Evolutionary conservation across 2,797 vertebrate species (phyloP).

Genomic region (Sparus aurata): DNA sequence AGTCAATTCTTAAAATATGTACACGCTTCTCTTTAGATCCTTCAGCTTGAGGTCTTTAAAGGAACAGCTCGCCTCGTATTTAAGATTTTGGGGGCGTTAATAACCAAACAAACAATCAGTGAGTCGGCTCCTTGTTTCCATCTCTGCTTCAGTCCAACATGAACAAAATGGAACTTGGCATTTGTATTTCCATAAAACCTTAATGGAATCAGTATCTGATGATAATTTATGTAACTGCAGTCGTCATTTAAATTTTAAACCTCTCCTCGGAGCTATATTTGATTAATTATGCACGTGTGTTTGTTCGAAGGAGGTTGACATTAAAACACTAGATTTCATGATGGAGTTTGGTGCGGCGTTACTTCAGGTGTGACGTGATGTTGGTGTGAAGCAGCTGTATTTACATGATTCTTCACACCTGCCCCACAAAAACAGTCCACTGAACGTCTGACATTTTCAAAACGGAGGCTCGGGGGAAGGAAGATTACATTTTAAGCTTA

Average conservation of each 20-base stretch:
- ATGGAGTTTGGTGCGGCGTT: conserved; percentile 50
- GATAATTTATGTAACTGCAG: not conserved
- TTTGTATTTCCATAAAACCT: conserved; percentile 1
- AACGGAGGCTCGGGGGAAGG: conserved; percentile 15
- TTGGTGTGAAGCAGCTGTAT: conserved; percentile 33
- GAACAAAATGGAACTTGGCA: not conserved
- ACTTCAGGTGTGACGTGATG: not conserved
- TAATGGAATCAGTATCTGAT: too few species aligned
- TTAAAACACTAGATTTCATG: conserved; percentile 15
- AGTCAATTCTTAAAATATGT: not conserved
- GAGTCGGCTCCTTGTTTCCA: not conserved
- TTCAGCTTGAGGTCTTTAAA: not conserved
- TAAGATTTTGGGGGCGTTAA: not conserved
- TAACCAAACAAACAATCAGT: not conserved
- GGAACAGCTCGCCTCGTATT: not conserved
- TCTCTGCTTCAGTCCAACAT: too few species aligned
- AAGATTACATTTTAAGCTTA: conserved; percentile 53
- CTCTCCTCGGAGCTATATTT: not conserved
- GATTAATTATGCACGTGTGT: not conserved
- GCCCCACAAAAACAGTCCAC: not conserved
- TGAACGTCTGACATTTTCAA: conserved; percentile 27
- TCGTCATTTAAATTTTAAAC: not conserved
- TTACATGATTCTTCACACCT: conserved; percentile 26
- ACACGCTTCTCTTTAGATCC: not conserved
- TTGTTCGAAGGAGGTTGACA: not conserved